Conservation (phyloP, 2,888 invertebrate genomes). For the Hipparchia semele region DNA sequence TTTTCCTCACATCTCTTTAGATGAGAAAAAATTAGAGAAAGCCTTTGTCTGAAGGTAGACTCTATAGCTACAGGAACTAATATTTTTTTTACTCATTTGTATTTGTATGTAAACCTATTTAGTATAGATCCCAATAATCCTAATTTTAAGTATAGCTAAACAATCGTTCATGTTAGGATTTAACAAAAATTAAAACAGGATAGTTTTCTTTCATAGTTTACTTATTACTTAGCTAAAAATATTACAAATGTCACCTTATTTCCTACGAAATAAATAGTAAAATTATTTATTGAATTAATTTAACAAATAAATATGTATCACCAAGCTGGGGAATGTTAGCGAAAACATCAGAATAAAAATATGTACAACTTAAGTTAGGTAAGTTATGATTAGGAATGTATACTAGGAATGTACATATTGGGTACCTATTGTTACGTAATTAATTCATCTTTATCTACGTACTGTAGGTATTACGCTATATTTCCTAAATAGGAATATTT, state of each 20-base stretch:
- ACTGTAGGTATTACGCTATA: neutral
- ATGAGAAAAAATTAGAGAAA: no score
- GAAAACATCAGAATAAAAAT: slow-evolving; percentile 21
- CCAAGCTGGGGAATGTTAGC: slow-evolving; percentile 47
- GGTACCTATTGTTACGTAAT: neutral
- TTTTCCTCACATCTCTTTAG: no score
- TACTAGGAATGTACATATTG: slow-evolving; percentile 12
- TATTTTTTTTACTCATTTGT: no score
- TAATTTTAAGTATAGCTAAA: no score
- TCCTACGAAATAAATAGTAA: slow-evolving; percentile 64
- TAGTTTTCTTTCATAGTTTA: slow-evolving; percentile 29
- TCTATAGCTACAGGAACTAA: no score
- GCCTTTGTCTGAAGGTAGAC: no score
- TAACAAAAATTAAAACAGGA: slow-evolving; percentile 18
- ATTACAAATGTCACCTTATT: slow-evolving; percentile 55
- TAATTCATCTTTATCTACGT: neutral
- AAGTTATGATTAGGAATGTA: slow-evolving; percentile 22
- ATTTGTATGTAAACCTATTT: no score
- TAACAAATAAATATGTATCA: slow-evolving; percentile 55
- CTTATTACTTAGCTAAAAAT: slow-evolving; percentile 31
- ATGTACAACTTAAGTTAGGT: slow-evolving; percentile 37
- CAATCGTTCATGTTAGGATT: no score
- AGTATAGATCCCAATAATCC: no score
- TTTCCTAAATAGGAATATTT: slow-evolving; percentile 4
- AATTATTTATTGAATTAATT: slow-evolving; percentile 27